A percentile compares a stretch with the other conserved stretches of the same genome.
These are phyloP conservation scores for Sinohyriopsis cumingii DNA, from an alignment of 2,888 invertebrate genomes.

Conservation along the genomic window DNA sequence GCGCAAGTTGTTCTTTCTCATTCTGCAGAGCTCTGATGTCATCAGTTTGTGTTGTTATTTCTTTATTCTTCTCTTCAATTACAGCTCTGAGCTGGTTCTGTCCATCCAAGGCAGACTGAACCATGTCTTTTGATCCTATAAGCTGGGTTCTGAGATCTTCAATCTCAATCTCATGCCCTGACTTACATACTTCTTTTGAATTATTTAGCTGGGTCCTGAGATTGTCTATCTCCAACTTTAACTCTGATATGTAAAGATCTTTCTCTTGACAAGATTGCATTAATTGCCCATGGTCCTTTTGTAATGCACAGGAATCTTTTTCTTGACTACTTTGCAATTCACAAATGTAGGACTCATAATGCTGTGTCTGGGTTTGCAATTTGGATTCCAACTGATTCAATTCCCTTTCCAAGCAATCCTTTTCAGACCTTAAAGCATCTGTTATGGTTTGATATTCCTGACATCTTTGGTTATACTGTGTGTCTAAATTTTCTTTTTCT, in stretches of 20 bases:
- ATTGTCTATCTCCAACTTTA: slow-evolving; percentile 36
- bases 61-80: slow-evolving; percentile 24
- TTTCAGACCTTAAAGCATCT: slow-evolving; percentile 3
- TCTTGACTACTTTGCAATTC: slow-evolving; percentile 43
- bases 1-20: slow-evolving; percentile 8
- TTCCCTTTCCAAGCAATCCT: slow-evolving; percentile 20
- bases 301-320: slow-evolving; percentile 36
- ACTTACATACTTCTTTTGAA: slow-evolving; percentile 36
- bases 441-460: background rate
- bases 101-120: slow-evolving; percentile 39
- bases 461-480: slow-evolving; percentile 9
- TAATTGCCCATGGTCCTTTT: slow-evolving; percentile 42
- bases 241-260: slow-evolving; percentile 35
- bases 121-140: slow-evolving; percentile 35
- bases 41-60: slow-evolving; percentile 16
- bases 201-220: slow-evolving; percentile 38
- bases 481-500: slow-evolving; percentile 9
- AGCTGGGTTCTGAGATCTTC: slow-evolving; percentile 35
- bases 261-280: slow-evolving; percentile 40
- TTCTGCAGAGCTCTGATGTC: slow-evolving; percentile 14
- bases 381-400: slow-evolving; percentile 19
- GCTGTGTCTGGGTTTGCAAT: slow-evolving; percentile 35
- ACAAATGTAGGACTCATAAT: slow-evolving; percentile 50
- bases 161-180: slow-evolving; percentile 39
- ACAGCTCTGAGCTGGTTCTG: slow-evolving; percentile 26